Evolutionary conservation across 1,140 invertebrate species (phyloP), one percentile per base, ranked within the genome.

Genomic region (Plectrocnemia conspersa): DNA sequence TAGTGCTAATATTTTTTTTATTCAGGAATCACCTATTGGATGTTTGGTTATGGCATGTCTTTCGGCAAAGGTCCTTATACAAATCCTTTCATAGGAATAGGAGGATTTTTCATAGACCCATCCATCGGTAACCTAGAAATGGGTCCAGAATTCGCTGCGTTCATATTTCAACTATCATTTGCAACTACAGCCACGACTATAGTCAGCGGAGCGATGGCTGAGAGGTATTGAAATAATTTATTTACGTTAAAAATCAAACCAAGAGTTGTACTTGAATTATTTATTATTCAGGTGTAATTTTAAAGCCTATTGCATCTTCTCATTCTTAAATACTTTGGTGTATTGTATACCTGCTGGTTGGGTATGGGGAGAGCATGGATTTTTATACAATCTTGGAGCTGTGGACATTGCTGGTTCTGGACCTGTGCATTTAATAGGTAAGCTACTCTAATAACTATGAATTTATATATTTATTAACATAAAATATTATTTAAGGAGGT

Each of bases 261-360:
- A 32, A 32, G 29, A 32, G 9, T 23, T n/a, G 23, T 22, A 7
- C 18, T 22, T 19, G 3, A 52, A 22, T 11, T 38, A 18, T 6
- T 36, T 19, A 40, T n/a, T 58, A 68, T 64, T 2, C 67, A 86
- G 88, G 61, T 91, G 88, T 64, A 91, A 92, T 65, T 93, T 93
- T 65, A 88, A 88, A 64, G 89, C 92, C 0, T 94, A 95, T 64
- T 93, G 91, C 59, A 54, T 95, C 2, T 93, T 93, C 68, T 94
- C 91, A 3, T 84, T 92, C 36, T 64, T 93, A 1, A 96, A 95
- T 64, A 95, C 91, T 0, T 73, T 90, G 1, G 86, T 96, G 1
- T 96, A 96, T 68, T 94, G 91, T 65, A 79, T 97, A 52, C 91
- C 92, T 1, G 90, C 89, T n/a, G 89, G 90, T n/a, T 92, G 89